These are phyloP conservation scores for Drosophila azteca DNA, from an alignment of 1,140 invertebrate genomes.

Conservation along the genomic window DNA sequence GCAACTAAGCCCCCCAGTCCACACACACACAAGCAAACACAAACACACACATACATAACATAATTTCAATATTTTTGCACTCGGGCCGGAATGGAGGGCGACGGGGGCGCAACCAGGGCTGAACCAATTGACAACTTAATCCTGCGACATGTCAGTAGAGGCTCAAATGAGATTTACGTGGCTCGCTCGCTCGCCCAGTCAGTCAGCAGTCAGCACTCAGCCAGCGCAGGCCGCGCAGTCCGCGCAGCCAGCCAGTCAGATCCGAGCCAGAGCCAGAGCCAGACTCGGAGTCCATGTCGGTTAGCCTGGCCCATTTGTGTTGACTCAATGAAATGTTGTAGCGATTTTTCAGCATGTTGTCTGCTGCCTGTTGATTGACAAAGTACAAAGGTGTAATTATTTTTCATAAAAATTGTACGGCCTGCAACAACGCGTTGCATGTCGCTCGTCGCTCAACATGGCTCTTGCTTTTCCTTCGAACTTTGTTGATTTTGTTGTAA, in stretches of 20 bases:
- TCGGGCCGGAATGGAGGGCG: not conserved
- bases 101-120: slow-evolving; percentile 8
- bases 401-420: slow-evolving; percentile 72
- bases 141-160: slow-evolving; percentile 79
- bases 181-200: slow-evolving; percentile 38
- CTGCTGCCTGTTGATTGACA: slow-evolving; percentile 72
- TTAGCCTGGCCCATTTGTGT: slow-evolving; percentile 61
- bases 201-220: slow-evolving; percentile 8
- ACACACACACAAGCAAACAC: not conserved
- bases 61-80: slow-evolving; percentile 78
- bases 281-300: slow-evolving; percentile 6
- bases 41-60: slow-evolving; percentile 34
- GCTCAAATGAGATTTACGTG: slow-evolving; percentile 79
- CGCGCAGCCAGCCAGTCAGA: slow-evolving; percentile 4
- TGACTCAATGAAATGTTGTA: slow-evolving; percentile 64
- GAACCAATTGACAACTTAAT: slow-evolving; percentile 79
- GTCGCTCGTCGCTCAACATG: slow-evolving; percentile 20
- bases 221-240: not conserved
- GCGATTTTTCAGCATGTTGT: slow-evolving; percentile 63
- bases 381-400: slow-evolving; percentile 82
- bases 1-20: slow-evolving; percentile 64
- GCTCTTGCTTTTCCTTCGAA: not conserved
- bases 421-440: slow-evolving; percentile 21
- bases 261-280: too few relatives aligned
- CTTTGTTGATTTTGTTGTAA: slow-evolving; percentile 49